phyloP scores from a whole-genome alignment of 2,888 invertebrate species.

The Ennomos fuscantarius region DNA sequence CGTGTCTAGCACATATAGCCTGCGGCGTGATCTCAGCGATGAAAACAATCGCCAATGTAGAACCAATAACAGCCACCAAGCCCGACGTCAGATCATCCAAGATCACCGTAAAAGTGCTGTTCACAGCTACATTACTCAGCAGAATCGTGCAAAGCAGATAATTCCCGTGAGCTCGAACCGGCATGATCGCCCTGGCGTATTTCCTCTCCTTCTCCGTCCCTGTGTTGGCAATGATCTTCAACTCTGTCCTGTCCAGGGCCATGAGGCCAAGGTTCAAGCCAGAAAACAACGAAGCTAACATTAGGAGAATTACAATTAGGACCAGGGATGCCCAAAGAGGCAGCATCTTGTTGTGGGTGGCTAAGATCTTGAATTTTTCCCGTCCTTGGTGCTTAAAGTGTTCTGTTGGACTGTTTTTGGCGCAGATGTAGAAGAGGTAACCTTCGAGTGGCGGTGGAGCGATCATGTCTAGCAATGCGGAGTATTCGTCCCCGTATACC shows the following conservation, averaged over 20 bases:
- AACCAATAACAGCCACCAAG: slow-evolving; percentile 94
- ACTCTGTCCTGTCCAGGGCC: slow-evolving; percentile 97
- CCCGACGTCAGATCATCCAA: slow-evolving; percentile 98
- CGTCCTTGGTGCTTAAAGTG: slow-evolving; percentile 88
- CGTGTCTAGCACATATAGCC: slow-evolving; percentile 97
- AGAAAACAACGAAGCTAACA: slow-evolving; percentile 97
- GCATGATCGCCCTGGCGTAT: slow-evolving; percentile 95
- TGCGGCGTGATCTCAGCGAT: slow-evolving; percentile 99
- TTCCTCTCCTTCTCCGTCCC: slow-evolving; percentile 93
- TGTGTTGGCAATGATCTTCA: slow-evolving; percentile 97
- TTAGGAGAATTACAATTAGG: slow-evolving; percentile 90
- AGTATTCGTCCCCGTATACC: slow-evolving; percentile 47
- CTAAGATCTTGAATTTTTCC: slow-evolving; percentile 87
- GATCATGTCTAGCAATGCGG: slow-evolving; percentile 59
- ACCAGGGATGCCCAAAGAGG: slow-evolving; percentile 92
- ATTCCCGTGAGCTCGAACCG: slow-evolving; percentile 96
- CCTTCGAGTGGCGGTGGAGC: slow-evolving; percentile 67
- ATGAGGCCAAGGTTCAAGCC: slow-evolving; percentile 98
- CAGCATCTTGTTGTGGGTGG: slow-evolving; percentile 88
- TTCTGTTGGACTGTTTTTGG: slow-evolving; percentile 50
- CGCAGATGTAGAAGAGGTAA: slow-evolving; percentile 74
- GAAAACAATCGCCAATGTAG: slow-evolving; percentile 97
- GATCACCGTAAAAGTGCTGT: slow-evolving; percentile 97
- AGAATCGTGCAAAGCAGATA: slow-evolving; percentile 94
- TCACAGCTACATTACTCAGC: slow-evolving; percentile 96